Evolutionary conservation across 2,797 vertebrate genomes (phyloP).

Genomic region (Gila robusta): DNA sequence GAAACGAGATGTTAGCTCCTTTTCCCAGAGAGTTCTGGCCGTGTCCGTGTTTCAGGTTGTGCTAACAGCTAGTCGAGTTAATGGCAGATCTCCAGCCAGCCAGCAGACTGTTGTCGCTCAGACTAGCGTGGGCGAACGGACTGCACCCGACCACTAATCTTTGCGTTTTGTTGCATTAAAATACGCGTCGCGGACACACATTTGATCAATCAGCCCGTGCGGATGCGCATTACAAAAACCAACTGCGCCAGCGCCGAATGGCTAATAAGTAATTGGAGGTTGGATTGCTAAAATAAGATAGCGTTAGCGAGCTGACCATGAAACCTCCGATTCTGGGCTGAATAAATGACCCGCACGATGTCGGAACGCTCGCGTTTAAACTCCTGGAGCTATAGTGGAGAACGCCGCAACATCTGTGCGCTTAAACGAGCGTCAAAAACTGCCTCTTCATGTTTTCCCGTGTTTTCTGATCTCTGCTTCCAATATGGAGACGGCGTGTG

Average conservation of each 20-base stretch:
- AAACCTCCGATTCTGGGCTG: conserved; percentile 22
- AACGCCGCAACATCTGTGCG: background rate
- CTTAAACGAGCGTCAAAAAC: conserved; percentile 8
- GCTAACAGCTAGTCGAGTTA: conserved; percentile 58
- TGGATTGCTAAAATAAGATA: conserved; percentile 31
- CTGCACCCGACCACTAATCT: conserved; percentile 52
- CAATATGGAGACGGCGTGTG: conserved; percentile 83
- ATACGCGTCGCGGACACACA: conserved; percentile 46
- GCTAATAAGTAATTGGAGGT: conserved; percentile 34
- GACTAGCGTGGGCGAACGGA: conserved; percentile 53
- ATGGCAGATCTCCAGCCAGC: conserved; percentile 73
- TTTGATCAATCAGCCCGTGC: conserved; percentile 36
- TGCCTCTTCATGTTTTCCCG: conserved; percentile 39
- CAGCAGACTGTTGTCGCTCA: conserved; percentile 71
- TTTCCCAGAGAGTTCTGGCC: conserved; percentile 53
- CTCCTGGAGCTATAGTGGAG: background rate
- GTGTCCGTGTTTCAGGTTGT: conserved; percentile 63
- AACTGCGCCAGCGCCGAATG: conserved; percentile 14
- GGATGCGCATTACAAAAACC: conserved; percentile 22
- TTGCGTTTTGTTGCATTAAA: conserved; percentile 53
- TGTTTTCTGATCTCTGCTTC: conserved; percentile 69
- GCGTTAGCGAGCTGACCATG: conserved; percentile 38
- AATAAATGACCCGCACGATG: conserved; percentile 8
- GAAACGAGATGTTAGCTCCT: conserved; percentile 75
- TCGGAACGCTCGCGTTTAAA: conserved; percentile 27